Conservation (phyloP, 2,113 vertebrate species). For the Haemorhous mexicanus region DNA sequence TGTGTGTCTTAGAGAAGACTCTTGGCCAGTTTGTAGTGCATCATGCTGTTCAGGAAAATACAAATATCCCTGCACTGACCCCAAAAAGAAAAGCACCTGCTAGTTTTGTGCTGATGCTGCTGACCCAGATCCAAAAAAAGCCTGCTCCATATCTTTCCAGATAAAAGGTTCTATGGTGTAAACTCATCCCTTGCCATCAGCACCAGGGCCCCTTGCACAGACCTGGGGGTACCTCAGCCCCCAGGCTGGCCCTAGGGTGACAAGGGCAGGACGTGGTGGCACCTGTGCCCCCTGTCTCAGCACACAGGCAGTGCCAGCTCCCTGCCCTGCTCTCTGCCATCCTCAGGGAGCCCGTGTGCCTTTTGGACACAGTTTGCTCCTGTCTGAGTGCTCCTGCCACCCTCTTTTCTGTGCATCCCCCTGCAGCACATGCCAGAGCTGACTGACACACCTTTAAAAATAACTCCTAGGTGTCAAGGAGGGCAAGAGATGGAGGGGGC, state of each 20-base stretch:
- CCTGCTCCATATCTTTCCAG: neutral
- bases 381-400: neutral
- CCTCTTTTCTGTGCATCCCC: neutral
- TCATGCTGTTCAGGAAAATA: accelerated
- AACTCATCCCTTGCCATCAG: neutral
- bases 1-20: accelerated
- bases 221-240: neutral
- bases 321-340: neutral
- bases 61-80: neutral
- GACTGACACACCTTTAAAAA: neutral
- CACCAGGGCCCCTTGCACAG: neutral
- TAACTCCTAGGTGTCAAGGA: neutral
- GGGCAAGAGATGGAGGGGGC: neutral
- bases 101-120: neutral
- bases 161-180: accelerated
- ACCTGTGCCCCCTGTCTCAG: neutral
- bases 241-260: no score
- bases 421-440: neutral
- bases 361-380: neutral
- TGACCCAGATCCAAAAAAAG: neutral
- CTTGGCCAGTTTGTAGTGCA: neutral
- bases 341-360: neutral
- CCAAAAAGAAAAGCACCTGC: neutral
- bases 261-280: accelerated
- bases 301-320: accelerated